These are phyloP conservation scores for Hylyphantes graminicola DNA, from an alignment of 1,140 invertebrate species.

Conservation along the genomic window DNA sequence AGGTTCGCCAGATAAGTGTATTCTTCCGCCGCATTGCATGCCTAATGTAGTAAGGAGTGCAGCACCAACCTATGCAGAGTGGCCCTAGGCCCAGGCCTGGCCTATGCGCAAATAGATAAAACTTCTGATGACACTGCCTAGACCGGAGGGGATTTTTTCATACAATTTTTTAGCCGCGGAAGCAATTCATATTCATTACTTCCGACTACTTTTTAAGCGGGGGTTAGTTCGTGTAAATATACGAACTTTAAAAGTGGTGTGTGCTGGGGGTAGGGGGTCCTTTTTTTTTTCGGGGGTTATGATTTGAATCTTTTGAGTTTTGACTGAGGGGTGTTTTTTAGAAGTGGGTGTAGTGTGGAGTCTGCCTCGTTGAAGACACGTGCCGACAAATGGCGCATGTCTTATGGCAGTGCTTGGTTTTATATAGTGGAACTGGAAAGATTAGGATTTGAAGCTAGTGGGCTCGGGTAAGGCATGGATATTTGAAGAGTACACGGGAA, in stretches of 20 bases:
- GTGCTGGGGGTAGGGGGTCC: no score
- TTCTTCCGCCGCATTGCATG: slow-evolving; percentile 52
- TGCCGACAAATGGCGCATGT: slow-evolving; percentile 30
- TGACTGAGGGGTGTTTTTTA: background rate
- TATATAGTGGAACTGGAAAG: background rate
- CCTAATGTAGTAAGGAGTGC: slow-evolving; percentile 43
- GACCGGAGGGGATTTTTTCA: background rate
- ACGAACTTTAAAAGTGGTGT: background rate
- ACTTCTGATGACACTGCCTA: background rate
- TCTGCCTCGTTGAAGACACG: slow-evolving; percentile 4
- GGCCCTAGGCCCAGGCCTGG: background rate
- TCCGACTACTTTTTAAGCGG: slow-evolving; percentile 39
- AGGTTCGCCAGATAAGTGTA: slow-evolving; percentile 58
- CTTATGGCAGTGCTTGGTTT: background rate
- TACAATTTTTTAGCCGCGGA: background rate
- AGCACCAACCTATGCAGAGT: background rate
- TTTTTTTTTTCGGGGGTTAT: background rate
- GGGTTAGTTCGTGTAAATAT: background rate
- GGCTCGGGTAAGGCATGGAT: no score
- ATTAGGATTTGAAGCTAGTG: background rate
- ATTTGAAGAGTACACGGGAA: no score
- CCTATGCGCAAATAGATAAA: slow-evolving; percentile 50
- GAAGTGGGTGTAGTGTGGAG: background rate
- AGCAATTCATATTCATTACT: slow-evolving; percentile 58
- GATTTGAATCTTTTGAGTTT: background rate